Percentiles rank a stretch among this genome's conserved stretches.
phyloP scores from a whole-genome alignment of 1,140 invertebrate species.

The Drosophila ambigua region DNA sequence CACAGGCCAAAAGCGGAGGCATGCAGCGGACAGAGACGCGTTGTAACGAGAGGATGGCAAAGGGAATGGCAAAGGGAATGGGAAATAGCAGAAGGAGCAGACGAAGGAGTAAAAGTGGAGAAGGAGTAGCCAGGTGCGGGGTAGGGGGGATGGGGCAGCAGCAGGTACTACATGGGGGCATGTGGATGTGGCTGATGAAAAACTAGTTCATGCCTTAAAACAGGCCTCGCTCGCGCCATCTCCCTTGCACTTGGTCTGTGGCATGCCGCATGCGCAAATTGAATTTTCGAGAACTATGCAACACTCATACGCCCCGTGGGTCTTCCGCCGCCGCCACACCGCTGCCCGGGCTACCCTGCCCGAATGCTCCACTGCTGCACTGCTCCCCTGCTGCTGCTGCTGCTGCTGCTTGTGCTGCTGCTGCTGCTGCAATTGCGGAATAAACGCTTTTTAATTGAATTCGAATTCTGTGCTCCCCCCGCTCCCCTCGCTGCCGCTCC shows the following conservation, averaged over 20 bases:
- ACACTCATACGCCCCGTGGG: conserved; percentile 79
- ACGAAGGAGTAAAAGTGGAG: background rate
- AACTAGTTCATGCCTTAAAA: conserved; percentile 64
- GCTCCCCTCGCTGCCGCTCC: background rate
- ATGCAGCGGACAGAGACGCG: background rate
- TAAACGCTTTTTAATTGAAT: conserved; percentile 82
- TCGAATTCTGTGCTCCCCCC: conserved; percentile 63
- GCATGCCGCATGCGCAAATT: conserved; percentile 61
- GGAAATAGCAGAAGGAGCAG: background rate
- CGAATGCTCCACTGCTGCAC: background rate
- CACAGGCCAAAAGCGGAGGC: conserved; percentile 33
- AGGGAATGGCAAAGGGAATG: conserved; percentile 5
- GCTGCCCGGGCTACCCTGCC: no score
- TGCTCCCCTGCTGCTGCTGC: background rate
- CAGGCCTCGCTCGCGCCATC: conserved; percentile 18
- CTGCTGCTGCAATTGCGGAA: conserved; percentile 66
- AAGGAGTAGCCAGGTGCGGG: conserved; percentile 1
- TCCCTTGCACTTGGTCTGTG: conserved; percentile 15
- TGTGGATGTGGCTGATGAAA: conserved; percentile 43
- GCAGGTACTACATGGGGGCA: conserved; percentile 18
- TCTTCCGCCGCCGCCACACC: conserved; percentile 1
- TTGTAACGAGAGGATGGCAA: background rate
- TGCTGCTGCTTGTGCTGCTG: background rate
- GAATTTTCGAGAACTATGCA: conserved; percentile 80
- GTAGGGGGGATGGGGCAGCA: conserved; percentile 5